Conservation (phyloP, 2,888 invertebrate genomes). For the Prenolepis imparis region DNA sequence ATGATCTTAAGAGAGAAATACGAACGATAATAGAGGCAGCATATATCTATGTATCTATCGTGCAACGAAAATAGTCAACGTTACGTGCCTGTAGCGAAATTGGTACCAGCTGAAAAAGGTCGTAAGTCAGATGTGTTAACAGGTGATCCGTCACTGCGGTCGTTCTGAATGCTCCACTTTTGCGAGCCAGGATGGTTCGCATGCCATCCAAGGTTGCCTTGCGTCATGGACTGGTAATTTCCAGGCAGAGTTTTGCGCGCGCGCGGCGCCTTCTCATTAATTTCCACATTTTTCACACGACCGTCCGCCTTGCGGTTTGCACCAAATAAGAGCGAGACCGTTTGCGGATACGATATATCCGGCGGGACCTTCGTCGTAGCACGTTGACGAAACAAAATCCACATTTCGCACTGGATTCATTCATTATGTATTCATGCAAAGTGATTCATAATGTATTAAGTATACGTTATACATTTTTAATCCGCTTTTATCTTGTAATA, state of each 20-base stretch:
- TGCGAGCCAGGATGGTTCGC: conserved; percentile 41
- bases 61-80: conserved; percentile 26
- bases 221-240: conserved; percentile 34
- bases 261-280: conserved; percentile 49
- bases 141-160: conserved; percentile 45
- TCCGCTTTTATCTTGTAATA: conserved; percentile 15
- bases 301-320: conserved; percentile 19
- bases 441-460: conserved; percentile 34
- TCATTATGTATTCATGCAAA: conserved; percentile 44
- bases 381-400: conserved; percentile 36
- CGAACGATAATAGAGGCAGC: neutral
- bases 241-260: neutral
- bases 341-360: neutral
- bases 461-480: conserved; percentile 38
- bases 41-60: neutral
- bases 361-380: neutral
- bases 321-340: conserved; percentile 38
- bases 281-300: conserved; percentile 51
- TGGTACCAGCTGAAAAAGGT: conserved; percentile 46
- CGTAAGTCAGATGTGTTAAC: conserved; percentile 48
- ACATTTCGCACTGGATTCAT: conserved; percentile 19
- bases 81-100: neutral
- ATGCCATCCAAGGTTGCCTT: conserved; percentile 47
- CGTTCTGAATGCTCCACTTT: conserved; percentile 40
- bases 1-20: neutral